phyloP scores from a whole-genome alignment of 2,888 invertebrate species.

The Euzophera pinguis region DNA sequence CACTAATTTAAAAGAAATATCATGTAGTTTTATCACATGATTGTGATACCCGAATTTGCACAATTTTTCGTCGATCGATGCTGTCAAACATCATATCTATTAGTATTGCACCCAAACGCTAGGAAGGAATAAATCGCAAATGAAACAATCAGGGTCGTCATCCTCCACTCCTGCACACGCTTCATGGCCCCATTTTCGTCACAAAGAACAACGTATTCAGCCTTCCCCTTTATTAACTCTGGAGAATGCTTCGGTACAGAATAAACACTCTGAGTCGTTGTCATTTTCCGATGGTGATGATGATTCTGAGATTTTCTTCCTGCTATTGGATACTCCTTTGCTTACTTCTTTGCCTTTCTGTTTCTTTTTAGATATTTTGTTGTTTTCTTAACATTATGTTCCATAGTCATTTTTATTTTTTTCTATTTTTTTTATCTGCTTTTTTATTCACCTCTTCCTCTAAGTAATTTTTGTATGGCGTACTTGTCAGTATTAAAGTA shows the following conservation, averaged over 20 bases:
- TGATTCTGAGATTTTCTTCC: no score
- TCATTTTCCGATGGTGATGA: no score
- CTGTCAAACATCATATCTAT: no score
- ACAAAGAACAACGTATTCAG: slow-evolving; percentile 14
- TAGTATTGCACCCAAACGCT: no score
- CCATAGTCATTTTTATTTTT: neutral
- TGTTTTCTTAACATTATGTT: neutral
- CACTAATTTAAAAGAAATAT: no score
- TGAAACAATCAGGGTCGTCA: slow-evolving; percentile 14
- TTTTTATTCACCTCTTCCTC: slow-evolving; percentile 11
- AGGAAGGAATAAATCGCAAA: slow-evolving; percentile 16
- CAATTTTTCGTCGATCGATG: no score
- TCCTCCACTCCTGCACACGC: slow-evolving; percentile 12
- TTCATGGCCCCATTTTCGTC: slow-evolving; percentile 15
- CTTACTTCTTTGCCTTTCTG: slow-evolving; percentile 11
- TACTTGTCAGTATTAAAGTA: slow-evolving; percentile 12
- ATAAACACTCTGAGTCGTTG: slow-evolving; percentile 15
- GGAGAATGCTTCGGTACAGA: slow-evolving; percentile 16
- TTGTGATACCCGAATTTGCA: no score
- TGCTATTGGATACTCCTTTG: slow-evolving; percentile 12
- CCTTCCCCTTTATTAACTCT: slow-evolving; percentile 14
- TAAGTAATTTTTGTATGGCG: slow-evolving; percentile 15
- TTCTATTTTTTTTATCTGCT: slow-evolving; percentile 8
- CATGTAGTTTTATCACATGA: no score
- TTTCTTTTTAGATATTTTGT: slow-evolving; percentile 6